These are phyloP conservation scores for Oreochromis niloticus DNA, from an alignment of 2,113 vertebrate genomes.

Conservation along the genomic window DNA sequence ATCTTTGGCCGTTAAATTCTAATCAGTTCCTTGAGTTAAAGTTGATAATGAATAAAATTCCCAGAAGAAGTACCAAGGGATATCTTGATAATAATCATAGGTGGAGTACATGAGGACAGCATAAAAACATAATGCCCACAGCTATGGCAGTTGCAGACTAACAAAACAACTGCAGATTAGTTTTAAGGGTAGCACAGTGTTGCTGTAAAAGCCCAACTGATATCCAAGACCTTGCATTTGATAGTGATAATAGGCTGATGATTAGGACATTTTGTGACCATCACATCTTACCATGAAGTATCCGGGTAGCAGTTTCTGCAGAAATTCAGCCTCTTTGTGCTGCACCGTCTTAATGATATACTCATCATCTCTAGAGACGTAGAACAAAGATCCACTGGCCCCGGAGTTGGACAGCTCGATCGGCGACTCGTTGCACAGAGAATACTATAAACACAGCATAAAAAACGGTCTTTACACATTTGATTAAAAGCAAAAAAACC, in stretches of 20 bases:
- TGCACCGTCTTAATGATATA: constrained; percentile 96
- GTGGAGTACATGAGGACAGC: not conserved
- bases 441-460: constrained; percentile 73
- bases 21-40: not conserved
- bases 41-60: not conserved
- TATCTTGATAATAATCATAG: not conserved
- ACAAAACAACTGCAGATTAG: not conserved
- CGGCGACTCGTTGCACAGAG: constrained; percentile 83
- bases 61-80: not conserved
- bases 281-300: constrained; percentile 88
- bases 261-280: not conserved
- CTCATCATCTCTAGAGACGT: constrained; percentile 89
- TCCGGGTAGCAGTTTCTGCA: constrained; percentile 92
- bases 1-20: not conserved
- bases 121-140: not conserved
- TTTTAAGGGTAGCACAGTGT: not conserved
- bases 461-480: not conserved
- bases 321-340: constrained; percentile 94
- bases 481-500: not conserved
- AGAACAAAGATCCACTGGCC: constrained; percentile 93
- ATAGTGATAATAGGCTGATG: not conserved
- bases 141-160: not conserved
- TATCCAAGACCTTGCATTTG: not conserved
- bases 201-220: not conserved
- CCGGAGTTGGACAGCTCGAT: constrained; percentile 91